Conservation (phyloP, 2,888 invertebrate genomes). For the Bhutanitis thaidina region DNA sequence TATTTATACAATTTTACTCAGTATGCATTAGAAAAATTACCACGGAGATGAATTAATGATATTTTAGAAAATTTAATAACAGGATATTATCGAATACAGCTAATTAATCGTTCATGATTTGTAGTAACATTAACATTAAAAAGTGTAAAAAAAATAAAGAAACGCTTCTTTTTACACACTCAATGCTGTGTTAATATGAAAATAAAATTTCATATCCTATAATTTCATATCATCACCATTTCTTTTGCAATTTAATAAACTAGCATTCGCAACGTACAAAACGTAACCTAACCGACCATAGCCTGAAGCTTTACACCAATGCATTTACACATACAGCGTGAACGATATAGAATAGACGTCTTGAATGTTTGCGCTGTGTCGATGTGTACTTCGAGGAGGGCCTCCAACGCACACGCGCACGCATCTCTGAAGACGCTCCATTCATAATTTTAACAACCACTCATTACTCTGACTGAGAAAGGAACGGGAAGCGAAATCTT, state of each 20-base stretch:
- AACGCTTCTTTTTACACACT: too few species aligned
- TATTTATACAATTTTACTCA: slow-evolving; percentile 11
- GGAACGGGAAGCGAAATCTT: slow-evolving; percentile 28
- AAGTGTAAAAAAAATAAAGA: too few species aligned
- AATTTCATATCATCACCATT: too few species aligned
- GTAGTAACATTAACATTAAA: too few species aligned
- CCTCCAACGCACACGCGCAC: slow-evolving; percentile 8
- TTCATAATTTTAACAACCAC: slow-evolving; percentile 74
- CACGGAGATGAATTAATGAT: slow-evolving; percentile 18
- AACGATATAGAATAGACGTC: slow-evolving; percentile 24
- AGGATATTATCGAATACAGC: background rate
- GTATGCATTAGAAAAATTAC: slow-evolving; percentile 17
- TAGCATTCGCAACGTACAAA: too few species aligned
- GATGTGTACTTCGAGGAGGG: slow-evolving; percentile 10
- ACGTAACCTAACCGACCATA: background rate
- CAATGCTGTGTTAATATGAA: too few species aligned
- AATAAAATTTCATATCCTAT: too few species aligned
- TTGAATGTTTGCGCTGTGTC: background rate
- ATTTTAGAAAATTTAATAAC: slow-evolving; percentile 12
- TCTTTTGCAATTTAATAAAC: too few species aligned
- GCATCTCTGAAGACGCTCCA: slow-evolving; percentile 55
- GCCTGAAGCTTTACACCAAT: slow-evolving; percentile 12
- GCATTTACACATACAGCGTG: slow-evolving; percentile 1
- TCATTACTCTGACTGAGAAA: slow-evolving; percentile 61
- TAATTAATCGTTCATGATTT: background rate